phyloP scores from a whole-genome alignment of 2,113 vertebrate species.

The Megaceryle maxima region DNA sequence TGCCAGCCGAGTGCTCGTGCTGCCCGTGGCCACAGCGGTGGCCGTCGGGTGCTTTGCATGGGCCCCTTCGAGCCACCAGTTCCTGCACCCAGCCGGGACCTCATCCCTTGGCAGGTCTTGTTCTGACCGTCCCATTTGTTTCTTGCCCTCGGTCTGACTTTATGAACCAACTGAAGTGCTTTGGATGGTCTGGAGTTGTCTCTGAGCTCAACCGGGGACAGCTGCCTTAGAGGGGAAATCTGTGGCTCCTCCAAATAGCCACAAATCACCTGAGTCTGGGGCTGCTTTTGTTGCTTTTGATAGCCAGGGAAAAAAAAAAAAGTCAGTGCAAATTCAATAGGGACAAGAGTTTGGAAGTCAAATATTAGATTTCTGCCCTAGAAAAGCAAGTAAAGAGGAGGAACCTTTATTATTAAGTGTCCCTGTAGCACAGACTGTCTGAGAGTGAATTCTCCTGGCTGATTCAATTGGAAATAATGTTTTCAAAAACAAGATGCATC shows the following conservation, averaged over 20 bases:
- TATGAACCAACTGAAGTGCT: background rate
- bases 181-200: fast-evolving
- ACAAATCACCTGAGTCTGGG: background rate
- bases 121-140: no score
- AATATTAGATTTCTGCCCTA: background rate
- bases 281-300: background rate
- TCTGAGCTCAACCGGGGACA: background rate
- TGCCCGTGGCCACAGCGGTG: background rate
- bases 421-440: background rate
- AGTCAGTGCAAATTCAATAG: background rate
- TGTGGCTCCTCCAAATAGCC: background rate
- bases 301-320: background rate
- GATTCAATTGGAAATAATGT: slow-evolving; percentile 16
- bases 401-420: background rate
- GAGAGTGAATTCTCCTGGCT: background rate
- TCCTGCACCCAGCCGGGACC: background rate
- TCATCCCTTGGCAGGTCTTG: background rate
- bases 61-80: background rate
- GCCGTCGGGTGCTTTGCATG: fast-evolving
- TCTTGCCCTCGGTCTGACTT: background rate
- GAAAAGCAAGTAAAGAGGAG: background rate
- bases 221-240: background rate
- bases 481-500: slow-evolving; percentile 22
- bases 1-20: background rate
- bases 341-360: background rate